phyloP scores from a whole-genome alignment of 37 sponge, comb jelly and placozoan genomes.

The Aplysina aerophoba region DNA sequence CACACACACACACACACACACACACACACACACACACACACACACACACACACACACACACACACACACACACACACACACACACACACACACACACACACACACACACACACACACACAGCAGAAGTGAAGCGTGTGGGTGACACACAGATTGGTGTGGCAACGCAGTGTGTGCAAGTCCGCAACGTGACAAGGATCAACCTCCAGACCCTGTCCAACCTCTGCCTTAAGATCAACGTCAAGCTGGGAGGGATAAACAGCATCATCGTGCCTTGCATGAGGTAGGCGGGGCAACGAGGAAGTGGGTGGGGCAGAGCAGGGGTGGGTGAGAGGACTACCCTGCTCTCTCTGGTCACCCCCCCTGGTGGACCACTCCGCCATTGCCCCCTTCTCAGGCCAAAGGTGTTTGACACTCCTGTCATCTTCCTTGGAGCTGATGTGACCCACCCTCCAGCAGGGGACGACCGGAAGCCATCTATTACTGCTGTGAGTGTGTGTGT shows the following conservation, averaged over 20 bases:
- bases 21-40: no score
- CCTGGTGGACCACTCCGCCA: no score
- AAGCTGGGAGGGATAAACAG: slow-evolving; percentile 97
- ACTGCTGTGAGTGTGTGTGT: slow-evolving; percentile 72
- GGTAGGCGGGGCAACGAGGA: slow-evolving; percentile 35
- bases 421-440: slow-evolving; percentile 99
- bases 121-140: slow-evolving; percentile 94
- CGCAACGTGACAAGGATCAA: slow-evolving; percentile 67
- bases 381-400: no score
- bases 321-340: background rate
- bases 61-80: no score
- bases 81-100: no score
- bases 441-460: slow-evolving; percentile 94
- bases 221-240: slow-evolving; percentile 96
- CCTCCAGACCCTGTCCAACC: slow-evolving; percentile 92
- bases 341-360: background rate
- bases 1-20: no score
- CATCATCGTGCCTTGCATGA: slow-evolving; percentile 79
- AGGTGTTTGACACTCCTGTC: slow-evolving; percentile 79
- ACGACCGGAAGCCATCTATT: slow-evolving; percentile 90
- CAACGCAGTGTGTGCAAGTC: slow-evolving; percentile 91
- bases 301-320: background rate
- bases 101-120: slow-evolving; percentile 7
- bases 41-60: no score
- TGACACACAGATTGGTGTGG: slow-evolving; percentile 85